Base-by-base conservation (phyloP, 53 echinoderm and acorn worm genomes). In the Arbacia lixula region DNA sequence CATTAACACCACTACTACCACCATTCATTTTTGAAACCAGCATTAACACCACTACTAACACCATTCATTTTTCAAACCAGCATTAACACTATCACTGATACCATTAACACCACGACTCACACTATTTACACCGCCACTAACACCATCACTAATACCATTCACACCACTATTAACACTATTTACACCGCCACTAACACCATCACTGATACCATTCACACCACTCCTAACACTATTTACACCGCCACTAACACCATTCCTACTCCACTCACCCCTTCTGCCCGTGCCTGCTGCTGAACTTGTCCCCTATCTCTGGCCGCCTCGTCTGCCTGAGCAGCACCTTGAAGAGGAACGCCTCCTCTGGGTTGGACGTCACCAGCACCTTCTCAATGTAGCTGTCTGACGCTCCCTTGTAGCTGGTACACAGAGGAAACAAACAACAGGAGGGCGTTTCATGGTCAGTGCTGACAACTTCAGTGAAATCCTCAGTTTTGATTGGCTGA, bases 261-360 rank as follows among this genome's bases (percentile, higher is more conserved):
- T 30, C 9, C 35, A 12, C 82, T 38, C 67, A 97, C 97, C 97
- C 97, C 72, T 97, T 97, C 92, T 97, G 97, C 72, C 97, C 94
- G 58, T 98, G 99, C 38, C 99, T 86, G 43, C 99, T 98, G 72
- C 99, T 98, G 84, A 98, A 98, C 57, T 98, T 95, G 40, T 95
- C 99, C 36, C 99, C 99, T 73, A 99, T 95, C 87, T 99, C 99
- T 27, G 99, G 99, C 64, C 90, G 72, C 53, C 99, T 90, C 19
- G 99, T 98, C 86, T 99, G 99, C 41, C 99, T 84, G 8, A 99
- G 91, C 11, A 99, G 62, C 27, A 99, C 94, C 64, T 99, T 99
- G 88, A 99, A 95, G 36, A 99, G 76, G 79, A 92, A 99, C 19
- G 94, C 94, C 53, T 99, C 94, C 46, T 99, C 99, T 2, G 94